Conservation (phyloP, 1,140 invertebrate genomes). For the Leptonema lineaticorne region DNA sequence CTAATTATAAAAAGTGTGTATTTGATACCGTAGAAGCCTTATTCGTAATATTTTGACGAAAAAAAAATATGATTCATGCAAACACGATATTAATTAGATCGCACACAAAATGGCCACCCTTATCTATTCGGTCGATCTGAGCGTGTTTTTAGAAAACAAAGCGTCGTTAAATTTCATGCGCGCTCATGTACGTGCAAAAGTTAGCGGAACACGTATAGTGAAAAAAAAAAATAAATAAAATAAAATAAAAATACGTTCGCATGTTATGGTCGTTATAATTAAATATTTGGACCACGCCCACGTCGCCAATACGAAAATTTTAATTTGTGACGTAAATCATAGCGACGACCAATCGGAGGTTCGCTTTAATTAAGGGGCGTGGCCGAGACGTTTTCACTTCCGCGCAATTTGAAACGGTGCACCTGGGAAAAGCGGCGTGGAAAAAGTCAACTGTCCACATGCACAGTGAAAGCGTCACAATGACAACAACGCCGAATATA, state of each 20-base stretch:
- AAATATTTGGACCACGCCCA: not conserved
- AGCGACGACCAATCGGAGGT: not conserved
- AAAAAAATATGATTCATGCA: no score
- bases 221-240: no score
- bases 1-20: no score
- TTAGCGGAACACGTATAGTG: no score
- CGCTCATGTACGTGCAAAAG: no score
- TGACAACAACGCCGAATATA: not conserved
- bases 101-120: not conserved
- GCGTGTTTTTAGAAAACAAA: not conserved
- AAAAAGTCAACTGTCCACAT: not conserved
- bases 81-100: no score
- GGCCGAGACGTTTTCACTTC: not conserved
- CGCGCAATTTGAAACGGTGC: conserved; percentile 1
- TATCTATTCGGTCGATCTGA: not conserved
- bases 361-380: conserved; percentile 4
- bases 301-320: not conserved
- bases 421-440: not conserved
- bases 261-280: not conserved
- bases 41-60: no score
- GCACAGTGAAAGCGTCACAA: not conserved
- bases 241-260: not conserved
- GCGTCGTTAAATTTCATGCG: no score
- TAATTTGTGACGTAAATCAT: conserved; percentile 15
- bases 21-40: no score